Evolutionary conservation across 2,113 vertebrate genomes (phyloP).

Genomic region (Megaceryle maxima): DNA sequence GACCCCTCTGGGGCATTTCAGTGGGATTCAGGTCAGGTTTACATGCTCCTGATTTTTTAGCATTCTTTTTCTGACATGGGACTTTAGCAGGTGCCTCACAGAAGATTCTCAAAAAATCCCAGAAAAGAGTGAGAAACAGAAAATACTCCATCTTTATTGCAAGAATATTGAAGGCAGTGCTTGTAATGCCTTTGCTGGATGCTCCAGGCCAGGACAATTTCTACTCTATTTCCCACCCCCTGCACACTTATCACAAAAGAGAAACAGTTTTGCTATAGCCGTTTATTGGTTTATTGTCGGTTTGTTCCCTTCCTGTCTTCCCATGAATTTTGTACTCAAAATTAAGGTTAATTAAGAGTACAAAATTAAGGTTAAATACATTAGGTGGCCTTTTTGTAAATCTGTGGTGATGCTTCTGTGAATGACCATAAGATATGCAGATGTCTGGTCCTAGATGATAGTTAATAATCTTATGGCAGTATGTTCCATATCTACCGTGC

Average conservation of each 20-base stretch:
- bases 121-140: neutral
- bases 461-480: neutral
- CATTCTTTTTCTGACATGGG: neutral
- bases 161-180: neutral
- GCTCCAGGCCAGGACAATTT: neutral
- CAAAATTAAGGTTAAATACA: neutral
- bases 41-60: neutral
- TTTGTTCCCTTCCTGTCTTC: neutral
- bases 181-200: neutral
- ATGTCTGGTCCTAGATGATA: neutral
- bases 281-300: neutral
- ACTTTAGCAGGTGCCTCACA: neutral
- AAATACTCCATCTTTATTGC: neutral
- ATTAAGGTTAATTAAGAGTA: neutral
- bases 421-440: neutral
- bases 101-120: neutral
- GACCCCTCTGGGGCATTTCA: neutral
- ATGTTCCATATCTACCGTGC: neutral
- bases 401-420: neutral
- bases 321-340: too few species aligned
- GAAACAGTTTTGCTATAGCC: neutral
- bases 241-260: neutral
- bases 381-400: neutral
- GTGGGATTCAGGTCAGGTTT: neutral
- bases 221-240: neutral